Conservation (phyloP, 2,888 invertebrate genomes). For the Dynastes maya region DNA sequence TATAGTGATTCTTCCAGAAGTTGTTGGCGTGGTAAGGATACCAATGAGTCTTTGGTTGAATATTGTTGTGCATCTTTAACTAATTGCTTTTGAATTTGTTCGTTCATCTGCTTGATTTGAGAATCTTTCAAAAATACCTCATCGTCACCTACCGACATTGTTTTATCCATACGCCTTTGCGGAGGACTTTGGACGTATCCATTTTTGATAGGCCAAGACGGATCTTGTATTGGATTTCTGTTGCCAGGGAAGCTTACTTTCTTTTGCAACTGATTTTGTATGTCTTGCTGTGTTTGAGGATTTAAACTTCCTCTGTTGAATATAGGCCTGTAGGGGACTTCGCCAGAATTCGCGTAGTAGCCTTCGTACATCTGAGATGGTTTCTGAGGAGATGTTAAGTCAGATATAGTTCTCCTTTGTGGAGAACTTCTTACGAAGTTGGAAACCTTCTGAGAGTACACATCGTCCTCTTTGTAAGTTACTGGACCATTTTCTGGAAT, state of each 20-base stretch:
- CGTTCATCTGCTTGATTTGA: slow-evolving; percentile 45
- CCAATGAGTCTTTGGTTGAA: slow-evolving; percentile 33
- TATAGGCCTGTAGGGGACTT: slow-evolving; percentile 67
- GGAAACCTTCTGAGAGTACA: slow-evolving; percentile 55
- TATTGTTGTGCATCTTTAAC: slow-evolving; percentile 31
- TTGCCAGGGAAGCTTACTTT: slow-evolving; percentile 72
- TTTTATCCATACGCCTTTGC: slow-evolving; percentile 63
- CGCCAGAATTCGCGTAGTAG: slow-evolving; percentile 54
- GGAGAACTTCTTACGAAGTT: slow-evolving; percentile 61
- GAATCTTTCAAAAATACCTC: slow-evolving; percentile 64
- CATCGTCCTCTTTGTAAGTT: slow-evolving; percentile 43
- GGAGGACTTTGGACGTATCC: slow-evolving; percentile 69
- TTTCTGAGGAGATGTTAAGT: slow-evolving; percentile 3
- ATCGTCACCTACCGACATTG: slow-evolving; percentile 59
- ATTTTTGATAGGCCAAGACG: slow-evolving; percentile 71
- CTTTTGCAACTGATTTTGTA: slow-evolving; percentile 68
- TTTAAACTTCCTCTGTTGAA: slow-evolving; percentile 73
- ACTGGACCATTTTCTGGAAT: slow-evolving; percentile 57
- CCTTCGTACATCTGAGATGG: slow-evolving; percentile 47
- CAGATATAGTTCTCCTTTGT: slow-evolving; percentile 59
- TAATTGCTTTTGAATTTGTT: slow-evolving; percentile 43
- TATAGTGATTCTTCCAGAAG: slow-evolving; percentile 42
- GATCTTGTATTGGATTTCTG: slow-evolving; percentile 57
- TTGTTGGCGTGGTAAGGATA: slow-evolving; percentile 33
- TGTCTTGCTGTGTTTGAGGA: slow-evolving; percentile 62